Evolutionary conservation across 2,113 vertebrate species (phyloP).

Genomic region (Ammodytes dubius): DNA sequence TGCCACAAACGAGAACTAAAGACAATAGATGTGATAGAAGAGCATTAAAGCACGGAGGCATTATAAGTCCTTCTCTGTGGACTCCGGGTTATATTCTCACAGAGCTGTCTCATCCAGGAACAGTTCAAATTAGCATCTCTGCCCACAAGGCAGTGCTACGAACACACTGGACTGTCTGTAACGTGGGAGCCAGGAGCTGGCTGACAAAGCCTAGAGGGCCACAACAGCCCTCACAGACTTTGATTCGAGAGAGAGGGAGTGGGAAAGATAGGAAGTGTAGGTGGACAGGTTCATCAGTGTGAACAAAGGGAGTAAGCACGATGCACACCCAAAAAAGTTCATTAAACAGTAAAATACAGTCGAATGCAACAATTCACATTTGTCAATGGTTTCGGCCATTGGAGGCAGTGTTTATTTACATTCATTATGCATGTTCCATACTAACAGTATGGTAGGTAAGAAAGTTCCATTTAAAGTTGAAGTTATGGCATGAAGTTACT

Average conservation of each 20-base stretch:
- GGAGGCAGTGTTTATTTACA: neutral
- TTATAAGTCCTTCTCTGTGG: slow-evolving; percentile 62
- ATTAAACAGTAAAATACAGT: neutral
- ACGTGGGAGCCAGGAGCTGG: slow-evolving; percentile 69
- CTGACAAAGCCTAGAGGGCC: slow-evolving; percentile 73
- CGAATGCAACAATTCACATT: neutral
- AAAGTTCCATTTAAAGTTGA: too few relatives aligned
- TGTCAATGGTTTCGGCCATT: neutral
- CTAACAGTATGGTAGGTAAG: too few relatives aligned
- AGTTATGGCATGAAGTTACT: too few relatives aligned
- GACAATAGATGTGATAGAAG: slow-evolving; percentile 39
- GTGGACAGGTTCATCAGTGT: slow-evolving; percentile 58
- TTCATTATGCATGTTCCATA: neutral
- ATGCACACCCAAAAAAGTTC: slow-evolving; percentile 33
- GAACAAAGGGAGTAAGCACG: slow-evolving; percentile 30
- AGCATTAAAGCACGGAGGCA: slow-evolving; percentile 63
- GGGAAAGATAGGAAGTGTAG: slow-evolving; percentile 48
- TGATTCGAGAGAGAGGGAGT: slow-evolving; percentile 52
- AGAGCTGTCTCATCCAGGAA: slow-evolving; percentile 76
- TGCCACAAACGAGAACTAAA: neutral
- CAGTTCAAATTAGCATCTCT: slow-evolving; percentile 77
- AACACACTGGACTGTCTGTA: slow-evolving; percentile 70
- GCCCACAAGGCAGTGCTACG: slow-evolving; percentile 62
- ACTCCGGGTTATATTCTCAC: slow-evolving; percentile 64
- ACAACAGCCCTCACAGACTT: slow-evolving; percentile 55